Percentiles rank a stretch among this genome's conserved stretches.
Conservation (phyloP, 2,888 invertebrate species). For the Synergus itoensis region DNA sequence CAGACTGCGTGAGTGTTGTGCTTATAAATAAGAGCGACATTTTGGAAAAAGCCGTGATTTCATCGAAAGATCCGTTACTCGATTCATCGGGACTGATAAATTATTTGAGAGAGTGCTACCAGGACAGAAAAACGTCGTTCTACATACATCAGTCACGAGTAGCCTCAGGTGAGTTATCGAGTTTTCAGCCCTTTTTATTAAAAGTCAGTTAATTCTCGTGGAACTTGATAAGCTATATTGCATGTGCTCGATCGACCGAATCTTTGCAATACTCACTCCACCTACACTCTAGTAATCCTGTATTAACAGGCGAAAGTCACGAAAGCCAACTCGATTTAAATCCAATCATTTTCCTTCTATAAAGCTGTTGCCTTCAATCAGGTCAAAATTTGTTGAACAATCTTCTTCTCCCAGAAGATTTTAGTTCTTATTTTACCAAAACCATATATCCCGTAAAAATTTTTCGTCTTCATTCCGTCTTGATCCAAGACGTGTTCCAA, state of each 20-base stretch:
- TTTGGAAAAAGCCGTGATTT: slow-evolving; percentile 46
- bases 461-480: too few species aligned
- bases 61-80: slow-evolving; percentile 5
- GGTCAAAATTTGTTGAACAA: background rate
- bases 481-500: too few species aligned
- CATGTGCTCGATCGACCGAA: slow-evolving; percentile 35
- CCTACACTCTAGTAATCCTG: background rate
- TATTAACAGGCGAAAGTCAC: slow-evolving; percentile 4
- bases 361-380: background rate
- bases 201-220: slow-evolving; percentile 15
- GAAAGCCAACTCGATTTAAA: slow-evolving; percentile 3
- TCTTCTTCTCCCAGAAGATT: background rate
- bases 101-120: slow-evolving; percentile 47
- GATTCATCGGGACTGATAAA: slow-evolving; percentile 1
- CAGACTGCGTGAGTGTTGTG: background rate
- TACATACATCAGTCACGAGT: slow-evolving; percentile 71
- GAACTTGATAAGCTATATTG: slow-evolving; percentile 25
- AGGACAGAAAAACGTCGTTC: slow-evolving; percentile 70
- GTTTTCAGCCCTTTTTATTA: slow-evolving; percentile 8
- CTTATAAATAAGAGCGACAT: slow-evolving; percentile 49
- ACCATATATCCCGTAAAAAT: too few species aligned
- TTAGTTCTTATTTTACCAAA: too few species aligned
- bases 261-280: background rate
- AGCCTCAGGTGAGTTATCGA: slow-evolving; percentile 61
- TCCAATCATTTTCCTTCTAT: background rate